phyloP scores from a whole-genome alignment of 1,140 invertebrate species.

The Diachasma alloeum region DNA sequence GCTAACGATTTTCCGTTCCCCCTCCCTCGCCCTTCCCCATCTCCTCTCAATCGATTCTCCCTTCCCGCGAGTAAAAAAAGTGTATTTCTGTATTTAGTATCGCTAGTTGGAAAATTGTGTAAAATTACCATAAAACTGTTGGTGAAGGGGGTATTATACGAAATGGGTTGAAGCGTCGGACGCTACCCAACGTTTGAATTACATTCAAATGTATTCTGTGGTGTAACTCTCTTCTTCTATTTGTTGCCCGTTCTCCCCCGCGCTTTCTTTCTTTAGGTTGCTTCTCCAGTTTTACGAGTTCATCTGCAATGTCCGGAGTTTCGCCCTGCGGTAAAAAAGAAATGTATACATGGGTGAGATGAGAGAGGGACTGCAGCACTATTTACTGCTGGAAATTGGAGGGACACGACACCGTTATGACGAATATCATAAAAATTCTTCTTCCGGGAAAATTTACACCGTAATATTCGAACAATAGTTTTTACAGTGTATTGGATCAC shows the following conservation, averaged over 20 bases:
- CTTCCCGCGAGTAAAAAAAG: neutral
- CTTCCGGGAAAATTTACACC: too few relatives aligned
- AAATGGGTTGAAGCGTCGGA: slow-evolving; percentile 16
- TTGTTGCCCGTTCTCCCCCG: slow-evolving; percentile 8
- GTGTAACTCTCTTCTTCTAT: slow-evolving; percentile 23
- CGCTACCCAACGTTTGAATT: slow-evolving; percentile 28
- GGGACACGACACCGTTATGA: too few relatives aligned
- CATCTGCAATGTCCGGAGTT: slow-evolving; percentile 30
- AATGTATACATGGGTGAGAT: neutral
- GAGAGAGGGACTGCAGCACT: neutral
- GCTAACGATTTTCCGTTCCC: neutral
- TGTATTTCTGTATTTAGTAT: neutral
- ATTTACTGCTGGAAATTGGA: neutral
- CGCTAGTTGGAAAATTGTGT: neutral
- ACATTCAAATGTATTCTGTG: slow-evolving; percentile 46
- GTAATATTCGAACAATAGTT: neutral
- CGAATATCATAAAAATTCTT: neutral
- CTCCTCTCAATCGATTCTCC: neutral
- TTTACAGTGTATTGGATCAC: neutral
- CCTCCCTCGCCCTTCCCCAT: neutral
- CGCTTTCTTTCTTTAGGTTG: neutral
- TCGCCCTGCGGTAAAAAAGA: neutral
- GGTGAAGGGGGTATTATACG: neutral
- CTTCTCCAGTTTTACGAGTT: slow-evolving; percentile 39
- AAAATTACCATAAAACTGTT: slow-evolving; percentile 8